Conservation (phyloP, 2,797 vertebrate genomes). For the Oophaga sylvatica region DNA sequence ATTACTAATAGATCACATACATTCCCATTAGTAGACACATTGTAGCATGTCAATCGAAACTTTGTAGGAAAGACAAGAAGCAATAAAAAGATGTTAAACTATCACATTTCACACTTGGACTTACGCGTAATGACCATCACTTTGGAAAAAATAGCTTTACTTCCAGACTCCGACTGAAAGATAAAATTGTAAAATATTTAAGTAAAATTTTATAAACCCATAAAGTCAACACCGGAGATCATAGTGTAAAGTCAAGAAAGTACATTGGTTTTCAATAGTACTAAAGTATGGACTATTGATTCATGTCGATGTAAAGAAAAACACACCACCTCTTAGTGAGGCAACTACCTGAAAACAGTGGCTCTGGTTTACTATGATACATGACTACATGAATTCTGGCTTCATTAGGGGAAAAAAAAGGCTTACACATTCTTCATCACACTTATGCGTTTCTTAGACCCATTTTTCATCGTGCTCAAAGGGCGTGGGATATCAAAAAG, state of each 20-base stretch:
- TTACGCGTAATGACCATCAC: constrained; percentile 99
- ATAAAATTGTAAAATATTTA: neutral
- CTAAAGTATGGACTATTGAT: too few species aligned
- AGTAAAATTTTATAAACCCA: neutral
- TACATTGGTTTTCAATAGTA: neutral
- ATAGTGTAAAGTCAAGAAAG: neutral
- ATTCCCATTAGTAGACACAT: neutral
- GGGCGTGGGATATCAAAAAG: too few species aligned
- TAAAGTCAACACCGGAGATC: neutral
- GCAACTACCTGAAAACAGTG: too few species aligned
- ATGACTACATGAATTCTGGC: too few species aligned
- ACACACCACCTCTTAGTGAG: too few species aligned
- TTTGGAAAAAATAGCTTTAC: constrained; percentile 96
- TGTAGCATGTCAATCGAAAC: neutral
- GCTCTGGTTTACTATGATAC: too few species aligned
- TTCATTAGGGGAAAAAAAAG: too few species aligned
- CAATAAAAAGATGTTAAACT: neutral
- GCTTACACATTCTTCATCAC: too few species aligned
- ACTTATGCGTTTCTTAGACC: too few species aligned
- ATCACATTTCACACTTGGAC: constrained; percentile 61
- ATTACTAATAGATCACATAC: neutral
- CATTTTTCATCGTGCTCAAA: too few species aligned
- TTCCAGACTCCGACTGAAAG: constrained; percentile 91
- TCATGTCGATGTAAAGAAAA: too few species aligned
- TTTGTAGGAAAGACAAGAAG: neutral